Percentiles rank a stretch among this genome's conserved stretches.
These are phyloP conservation scores for Thripadectes ignobilis DNA, from an alignment of 2,797 vertebrate species.

Conservation along the genomic window DNA sequence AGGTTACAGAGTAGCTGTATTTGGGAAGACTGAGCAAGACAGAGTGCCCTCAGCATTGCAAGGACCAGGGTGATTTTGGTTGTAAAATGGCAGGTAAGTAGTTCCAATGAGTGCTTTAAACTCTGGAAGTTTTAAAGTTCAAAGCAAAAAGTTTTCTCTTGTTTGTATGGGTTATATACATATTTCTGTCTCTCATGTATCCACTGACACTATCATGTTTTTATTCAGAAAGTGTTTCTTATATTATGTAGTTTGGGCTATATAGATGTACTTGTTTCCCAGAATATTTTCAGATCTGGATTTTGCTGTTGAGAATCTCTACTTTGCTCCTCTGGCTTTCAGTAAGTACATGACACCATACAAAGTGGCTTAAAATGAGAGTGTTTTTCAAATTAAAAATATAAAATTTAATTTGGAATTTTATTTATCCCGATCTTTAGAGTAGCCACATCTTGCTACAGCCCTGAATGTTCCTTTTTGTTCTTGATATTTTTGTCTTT, in stretches of 20 bases:
- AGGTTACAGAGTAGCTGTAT: not conserved
- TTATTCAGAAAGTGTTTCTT: not conserved
- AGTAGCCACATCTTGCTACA: not conserved
- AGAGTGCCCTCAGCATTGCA: not conserved
- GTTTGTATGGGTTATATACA: not conserved
- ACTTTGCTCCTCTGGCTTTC: not conserved
- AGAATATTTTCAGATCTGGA: not conserved
- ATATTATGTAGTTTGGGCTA: not conserved
- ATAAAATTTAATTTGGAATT: not conserved
- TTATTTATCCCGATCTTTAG: not conserved
- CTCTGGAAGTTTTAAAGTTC: not conserved
- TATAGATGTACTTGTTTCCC: not conserved
- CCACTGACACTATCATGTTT: not conserved
- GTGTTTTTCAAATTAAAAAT: not conserved
- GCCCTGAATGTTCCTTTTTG: not conserved
- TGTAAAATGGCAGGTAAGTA: not conserved
- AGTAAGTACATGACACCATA: not conserved
- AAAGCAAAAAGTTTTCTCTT: not conserved
- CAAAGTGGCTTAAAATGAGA: not conserved
- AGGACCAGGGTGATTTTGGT: not conserved
- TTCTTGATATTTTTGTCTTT: not conserved
- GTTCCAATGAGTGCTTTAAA: not conserved
- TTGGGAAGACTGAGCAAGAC: not conserved
- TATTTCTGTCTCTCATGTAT: not conserved
- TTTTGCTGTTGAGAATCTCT: not conserved